These are phyloP conservation scores for Alcis repandata DNA, from an alignment of 2,888 invertebrate species.

Conservation along the genomic window DNA sequence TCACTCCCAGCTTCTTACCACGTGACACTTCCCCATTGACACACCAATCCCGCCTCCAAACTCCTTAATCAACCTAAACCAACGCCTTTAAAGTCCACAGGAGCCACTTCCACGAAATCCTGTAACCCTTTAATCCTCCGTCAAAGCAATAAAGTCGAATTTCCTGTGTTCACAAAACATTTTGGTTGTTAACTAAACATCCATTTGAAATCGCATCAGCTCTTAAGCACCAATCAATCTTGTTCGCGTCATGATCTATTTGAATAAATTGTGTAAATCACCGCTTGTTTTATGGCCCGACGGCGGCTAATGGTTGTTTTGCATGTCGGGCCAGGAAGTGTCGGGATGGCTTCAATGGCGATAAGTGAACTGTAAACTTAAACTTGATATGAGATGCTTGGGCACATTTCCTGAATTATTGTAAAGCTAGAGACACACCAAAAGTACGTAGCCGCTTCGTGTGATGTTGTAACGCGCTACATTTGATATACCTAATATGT, in stretches of 20 bases:
- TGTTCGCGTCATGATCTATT: constrained; percentile 35
- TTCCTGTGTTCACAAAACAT: neutral
- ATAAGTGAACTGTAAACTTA: constrained; percentile 29
- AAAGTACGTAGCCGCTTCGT: too few species aligned
- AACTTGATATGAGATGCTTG: constrained; percentile 12
- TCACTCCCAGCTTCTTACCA: neutral
- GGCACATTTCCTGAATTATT: constrained; percentile 1
- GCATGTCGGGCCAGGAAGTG: constrained; percentile 29
- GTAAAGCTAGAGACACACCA: neutral
- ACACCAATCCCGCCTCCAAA: constrained; percentile 21
- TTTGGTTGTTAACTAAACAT: constrained; percentile 15
- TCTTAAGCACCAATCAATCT: constrained; percentile 36
- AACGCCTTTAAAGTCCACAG: constrained; percentile 6
- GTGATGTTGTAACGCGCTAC: too few species aligned
- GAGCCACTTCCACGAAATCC: constrained; percentile 2
- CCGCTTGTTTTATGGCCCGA: constrained; percentile 34
- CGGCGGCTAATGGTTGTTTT: constrained; percentile 35
- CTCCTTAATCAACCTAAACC: constrained; percentile 22
- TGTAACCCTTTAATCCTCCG: neutral
- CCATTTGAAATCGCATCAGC: constrained; percentile 21
- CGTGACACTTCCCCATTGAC: constrained; percentile 22
- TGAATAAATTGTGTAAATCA: constrained; percentile 38
- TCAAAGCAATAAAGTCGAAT: constrained; percentile 9
- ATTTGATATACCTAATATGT: too few species aligned
- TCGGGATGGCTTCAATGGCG: constrained; percentile 22